Conservation (phyloP, 2,888 invertebrate genomes). For the Zygaena filipendulae region DNA sequence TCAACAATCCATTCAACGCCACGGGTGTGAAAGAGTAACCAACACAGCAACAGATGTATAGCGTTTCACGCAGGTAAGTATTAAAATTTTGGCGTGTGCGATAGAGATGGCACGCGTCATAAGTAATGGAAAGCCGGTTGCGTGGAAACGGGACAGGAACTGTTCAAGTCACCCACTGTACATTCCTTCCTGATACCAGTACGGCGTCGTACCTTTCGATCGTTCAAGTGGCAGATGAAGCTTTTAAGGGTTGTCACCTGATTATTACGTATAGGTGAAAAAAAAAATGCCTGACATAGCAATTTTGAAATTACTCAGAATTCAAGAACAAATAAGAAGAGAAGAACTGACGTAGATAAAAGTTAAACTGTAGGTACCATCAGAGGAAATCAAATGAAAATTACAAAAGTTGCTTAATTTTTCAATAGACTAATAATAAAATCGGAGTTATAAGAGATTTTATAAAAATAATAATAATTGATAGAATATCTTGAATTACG, state of each 20-base stretch:
- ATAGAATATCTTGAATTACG: no score
- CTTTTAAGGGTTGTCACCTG: conserved; percentile 60
- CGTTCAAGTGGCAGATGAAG: conserved; percentile 70
- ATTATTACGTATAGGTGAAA: conserved; percentile 27
- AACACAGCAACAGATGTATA: conserved; percentile 64
- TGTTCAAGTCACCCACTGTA: conserved; percentile 67
- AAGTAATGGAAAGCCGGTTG: conserved; percentile 58
- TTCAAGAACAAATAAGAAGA: no score
- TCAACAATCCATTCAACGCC: conserved; percentile 54
- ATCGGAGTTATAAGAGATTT: no score
- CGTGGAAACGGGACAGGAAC: conserved; percentile 53
- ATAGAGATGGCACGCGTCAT: conserved; percentile 55
- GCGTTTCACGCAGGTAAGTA: conserved; percentile 68
- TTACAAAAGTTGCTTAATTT: no score
- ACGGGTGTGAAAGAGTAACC: conserved; percentile 40
- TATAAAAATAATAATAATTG: no score
- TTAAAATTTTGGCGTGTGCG: conserved; percentile 61
- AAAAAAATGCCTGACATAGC: conserved; percentile 17
- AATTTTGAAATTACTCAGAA: not conserved
- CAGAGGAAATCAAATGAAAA: no score
- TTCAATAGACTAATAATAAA: no score
- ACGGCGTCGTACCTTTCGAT: conserved; percentile 62
- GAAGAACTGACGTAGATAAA: no score
- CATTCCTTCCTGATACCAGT: conserved; percentile 68
- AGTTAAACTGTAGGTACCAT: no score